phyloP scores from a whole-genome alignment of 2,113 vertebrate species.

The Ochotona curzoniae region DNA sequence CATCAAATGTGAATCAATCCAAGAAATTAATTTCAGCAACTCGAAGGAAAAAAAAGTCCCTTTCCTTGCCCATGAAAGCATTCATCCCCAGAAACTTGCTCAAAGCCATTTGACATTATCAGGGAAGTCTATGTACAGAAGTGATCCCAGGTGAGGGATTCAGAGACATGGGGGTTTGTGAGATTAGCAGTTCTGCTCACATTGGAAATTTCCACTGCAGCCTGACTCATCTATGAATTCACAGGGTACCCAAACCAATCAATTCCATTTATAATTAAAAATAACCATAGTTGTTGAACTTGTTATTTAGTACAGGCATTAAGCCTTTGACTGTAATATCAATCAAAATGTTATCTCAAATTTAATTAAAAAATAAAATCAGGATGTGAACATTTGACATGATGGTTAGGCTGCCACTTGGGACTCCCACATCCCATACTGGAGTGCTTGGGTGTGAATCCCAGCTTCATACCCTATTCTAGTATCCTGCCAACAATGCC shows the following conservation, averaged over 20 bases:
- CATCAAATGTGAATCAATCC: neutral
- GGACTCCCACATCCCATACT: no score
- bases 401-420: no score
- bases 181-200: neutral
- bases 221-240: accelerated
- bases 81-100: neutral
- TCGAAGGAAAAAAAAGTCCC: neutral
- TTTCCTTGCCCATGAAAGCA: neutral
- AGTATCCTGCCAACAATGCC: no score
- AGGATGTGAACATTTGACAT: no score
- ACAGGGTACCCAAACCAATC: neutral
- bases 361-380: no score
- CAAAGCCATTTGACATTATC: neutral
- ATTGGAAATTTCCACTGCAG: neutral
- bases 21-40: neutral
- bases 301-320: no score
- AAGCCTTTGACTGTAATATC: no score
- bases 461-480: no score
- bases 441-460: no score
- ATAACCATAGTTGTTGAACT: neutral
- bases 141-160: neutral
- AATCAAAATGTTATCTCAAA: no score
- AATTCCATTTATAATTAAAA: neutral
- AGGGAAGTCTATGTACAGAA: neutral
- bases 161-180: neutral